Evolutionary conservation across 2,797 vertebrate species (phyloP), one percentile per base, ranked within the genome.

Genomic region (Cossypha dichroa): DNA sequence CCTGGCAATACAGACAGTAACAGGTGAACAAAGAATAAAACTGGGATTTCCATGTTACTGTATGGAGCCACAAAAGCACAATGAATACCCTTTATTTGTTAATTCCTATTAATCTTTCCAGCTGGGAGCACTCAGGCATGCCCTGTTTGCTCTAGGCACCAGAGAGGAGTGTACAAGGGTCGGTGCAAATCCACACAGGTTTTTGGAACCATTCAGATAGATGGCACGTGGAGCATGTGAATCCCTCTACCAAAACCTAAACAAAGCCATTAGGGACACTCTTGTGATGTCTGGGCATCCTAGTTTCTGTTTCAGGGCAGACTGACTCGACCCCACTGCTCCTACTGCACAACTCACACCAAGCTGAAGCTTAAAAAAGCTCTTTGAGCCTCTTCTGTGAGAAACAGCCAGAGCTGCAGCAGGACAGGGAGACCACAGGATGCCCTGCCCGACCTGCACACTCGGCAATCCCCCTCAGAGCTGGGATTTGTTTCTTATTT

Each of bases 151-250:
- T 45, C 26, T 6, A 46, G n/a, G 51, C 28, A 29, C 25, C 59
- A n/a, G 40, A n/a, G 22, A 29, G 18, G 33, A 20, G 12, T 7
- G 15, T 7, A 20, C 3, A 29, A 43, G 15, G 9, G 21, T 4
- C 4, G 15, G 17, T 55, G 64, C 19, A 79, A 31, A 49, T 6
- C 33, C 38, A 5, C 3, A 14, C 10, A 19, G 7, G 21, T 13
- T 63, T 48, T 41, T 49, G 51, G 58, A 72, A 70, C 12, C 26
- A 33, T 5, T 11, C 67, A 25, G 28, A 11, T 1, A 9, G 56
- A 34, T 0, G 16, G 45, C 58, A 40, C 6, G 2, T 0, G 11
- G 18, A 69, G 1, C 15, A 10, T 0, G 0, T 4, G 31, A 36
- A 34, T 16, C 34, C 15, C 41, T 43, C 26, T 5, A 1, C 15